These are phyloP conservation scores for Papilio elwesi DNA, from an alignment of 2,888 invertebrate genomes.

Conservation along the genomic window DNA sequence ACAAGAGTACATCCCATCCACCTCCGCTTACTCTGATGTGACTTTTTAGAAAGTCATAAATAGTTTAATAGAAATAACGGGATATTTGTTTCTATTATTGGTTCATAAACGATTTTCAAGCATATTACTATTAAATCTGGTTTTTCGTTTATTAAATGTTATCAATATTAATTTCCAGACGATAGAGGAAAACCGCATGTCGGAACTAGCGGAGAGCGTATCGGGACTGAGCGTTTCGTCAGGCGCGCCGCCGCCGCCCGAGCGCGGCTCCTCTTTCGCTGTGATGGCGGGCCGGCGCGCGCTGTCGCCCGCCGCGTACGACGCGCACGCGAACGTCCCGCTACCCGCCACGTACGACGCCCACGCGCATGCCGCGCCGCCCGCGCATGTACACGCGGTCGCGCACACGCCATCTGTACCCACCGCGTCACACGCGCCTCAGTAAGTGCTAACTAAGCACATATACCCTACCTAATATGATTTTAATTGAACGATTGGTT, in stretches of 20 bases:
- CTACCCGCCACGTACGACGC: slow-evolving; percentile 75
- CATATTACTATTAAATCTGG: no score
- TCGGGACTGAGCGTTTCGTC: slow-evolving; percentile 42
- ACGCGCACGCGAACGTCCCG: slow-evolving; percentile 51
- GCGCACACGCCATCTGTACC: slow-evolving; percentile 56
- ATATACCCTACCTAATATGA: no score
- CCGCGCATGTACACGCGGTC: slow-evolving; percentile 67
- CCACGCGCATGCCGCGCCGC: slow-evolving; percentile 70
- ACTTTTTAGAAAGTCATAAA: no score
- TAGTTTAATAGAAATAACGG: no score
- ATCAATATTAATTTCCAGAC: slow-evolving; percentile 18
- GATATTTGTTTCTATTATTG: no score
- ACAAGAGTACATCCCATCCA: not conserved
- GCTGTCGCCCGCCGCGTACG: slow-evolving; percentile 72
- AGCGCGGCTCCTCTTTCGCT: slow-evolving; percentile 94
- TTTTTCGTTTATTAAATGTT: not conserved
- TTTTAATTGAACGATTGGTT: no score
- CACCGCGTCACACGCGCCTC: slow-evolving; percentile 48
- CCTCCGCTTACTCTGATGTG: no score
- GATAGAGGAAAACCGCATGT: slow-evolving; percentile 54
- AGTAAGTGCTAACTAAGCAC: slow-evolving; percentile 16
- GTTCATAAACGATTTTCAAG: no score
- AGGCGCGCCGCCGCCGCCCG: slow-evolving; percentile 89
- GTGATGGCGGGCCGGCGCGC: slow-evolving; percentile 87
- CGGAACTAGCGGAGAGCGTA: slow-evolving; percentile 53